These are phyloP conservation scores for Pyrocoelia pectoralis DNA, from an alignment of 2,888 invertebrate genomes.

Conservation along the genomic window DNA sequence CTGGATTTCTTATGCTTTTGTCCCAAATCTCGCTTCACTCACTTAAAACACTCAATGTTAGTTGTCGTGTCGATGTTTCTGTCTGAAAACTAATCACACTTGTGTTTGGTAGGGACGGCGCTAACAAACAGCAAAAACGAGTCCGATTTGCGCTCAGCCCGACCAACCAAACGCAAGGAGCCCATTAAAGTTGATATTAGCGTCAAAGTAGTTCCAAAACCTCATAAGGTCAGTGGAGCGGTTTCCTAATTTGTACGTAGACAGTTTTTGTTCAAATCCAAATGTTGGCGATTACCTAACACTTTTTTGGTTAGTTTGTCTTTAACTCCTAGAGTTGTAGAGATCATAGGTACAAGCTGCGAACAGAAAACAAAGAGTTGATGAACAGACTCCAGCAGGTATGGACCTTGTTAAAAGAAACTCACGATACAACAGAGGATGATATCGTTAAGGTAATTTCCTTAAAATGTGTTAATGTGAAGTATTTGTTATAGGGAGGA, in stretches of 20 bases:
- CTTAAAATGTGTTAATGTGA: slow-evolving; percentile 46
- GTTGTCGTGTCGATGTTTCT: slow-evolving; percentile 10
- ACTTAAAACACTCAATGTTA: slow-evolving; percentile 12
- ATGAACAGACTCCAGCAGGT: slow-evolving; percentile 68
- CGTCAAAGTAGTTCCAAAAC: slow-evolving; percentile 76
- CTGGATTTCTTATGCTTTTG: slow-evolving; percentile 5
- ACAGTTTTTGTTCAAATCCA: not conserved
- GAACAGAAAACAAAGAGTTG: slow-evolving; percentile 68
- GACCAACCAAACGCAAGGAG: slow-evolving; percentile 66
- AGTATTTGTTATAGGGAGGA: slow-evolving; percentile 70
- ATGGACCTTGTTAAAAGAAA: slow-evolving; percentile 69
- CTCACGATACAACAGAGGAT: slow-evolving; percentile 46
- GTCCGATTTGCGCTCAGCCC: slow-evolving; percentile 60
- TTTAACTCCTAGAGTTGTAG: slow-evolving; percentile 52
- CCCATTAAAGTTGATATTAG: slow-evolving; percentile 82
- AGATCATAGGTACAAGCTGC: slow-evolving; percentile 59
- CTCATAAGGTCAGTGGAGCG: slow-evolving; percentile 59
- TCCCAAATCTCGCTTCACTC: slow-evolving; percentile 7
- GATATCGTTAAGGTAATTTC: slow-evolving; percentile 46
- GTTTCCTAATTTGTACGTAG: not conserved
- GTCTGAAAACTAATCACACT: slow-evolving; percentile 40
- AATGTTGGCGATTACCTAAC: not conserved
- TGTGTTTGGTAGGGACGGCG: slow-evolving; percentile 60
- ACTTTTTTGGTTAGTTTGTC: not conserved
- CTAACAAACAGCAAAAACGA: slow-evolving; percentile 56